Base-by-base conservation (phyloP, 1,140 invertebrate species). In the Drosophila jambulina region DNA sequence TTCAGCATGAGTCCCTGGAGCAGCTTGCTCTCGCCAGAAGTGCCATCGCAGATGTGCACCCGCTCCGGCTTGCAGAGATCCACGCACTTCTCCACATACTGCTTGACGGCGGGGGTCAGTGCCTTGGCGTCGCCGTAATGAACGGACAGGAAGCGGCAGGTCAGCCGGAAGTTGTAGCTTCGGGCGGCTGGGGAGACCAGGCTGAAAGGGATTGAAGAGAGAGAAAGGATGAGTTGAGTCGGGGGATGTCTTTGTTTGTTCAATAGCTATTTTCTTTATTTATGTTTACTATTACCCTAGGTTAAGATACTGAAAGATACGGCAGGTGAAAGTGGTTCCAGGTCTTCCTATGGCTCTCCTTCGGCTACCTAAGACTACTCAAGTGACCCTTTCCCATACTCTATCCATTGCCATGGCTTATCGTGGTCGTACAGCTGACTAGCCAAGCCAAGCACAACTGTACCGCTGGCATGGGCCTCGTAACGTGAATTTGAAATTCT, bases 21-120 rank as follows among this genome's bases (percentile, higher is more conserved):
- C 19, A 95, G 79, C 3, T 94, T 93, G 84, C 96, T 96, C 92
- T 98, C 97, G 2, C 91, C 80, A 12, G 96, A 95, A 15, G 95
- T 95, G 48, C 97, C 97, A 94, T 98, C 97, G 92, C 97, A 98
- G 70, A 98, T 95, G 84, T 98, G 96, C 40, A 98, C 93, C 7
- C 94, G 93, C 45, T 96, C 95, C 0, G 97, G 97, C 80, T 95
- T 94, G 85, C 97, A 98, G 4, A 98, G 83, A 23, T 92, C 90
- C 0, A 94, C 94, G 40, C 95, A 95, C 45, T 96, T 94, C 68
- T 97, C 96, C 25, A 97, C 93, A 72, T 95, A 97, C 21, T 92
- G 94, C 87, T 23, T 94, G 15, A 94, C 93, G 70, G 94, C 94
- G 0, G 93, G 92, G 0, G 94, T 91, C 21, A 92, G 80, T 4